Evolutionary conservation across 2,888 invertebrate species (phyloP), one percentile per base, ranked within the genome.

Genomic region (Cerceris ruficornis): DNA sequence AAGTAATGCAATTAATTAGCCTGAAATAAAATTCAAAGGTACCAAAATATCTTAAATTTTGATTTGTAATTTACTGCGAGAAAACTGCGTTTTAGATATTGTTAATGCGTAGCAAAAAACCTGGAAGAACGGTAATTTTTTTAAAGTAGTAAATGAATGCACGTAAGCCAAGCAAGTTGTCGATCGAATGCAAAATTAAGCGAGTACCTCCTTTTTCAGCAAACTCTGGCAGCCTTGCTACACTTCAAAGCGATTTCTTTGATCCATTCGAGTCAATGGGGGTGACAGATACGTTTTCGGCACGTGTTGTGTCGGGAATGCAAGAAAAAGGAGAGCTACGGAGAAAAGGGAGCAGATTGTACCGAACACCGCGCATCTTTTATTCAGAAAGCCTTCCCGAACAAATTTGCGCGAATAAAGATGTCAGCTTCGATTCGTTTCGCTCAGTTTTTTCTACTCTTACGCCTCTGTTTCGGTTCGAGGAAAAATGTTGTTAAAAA

Each of bases 341-440:
- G 2, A 54, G 17, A 59, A 59, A 66, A n/a, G 54, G 14, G n/a
- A n/a, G 14, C 54, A 13, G 50, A 41, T 14, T 41, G 46, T n/a
- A 17, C 50, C 52, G 13, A 55, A 46, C 43, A 39, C 46, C 17
- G 60, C 62, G 52, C 76, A 76, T 76, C 60, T 77, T 77, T 77
- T 69, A 77, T 77, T 73, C 77, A 77, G 55, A 69, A 69, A 66
- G 66, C 43, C 39, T 54, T 60, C 50, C 15, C 41, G 61, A 46
- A 52, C 50, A 66, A 66, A 61, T 66, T 72, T 55, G 15, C 65
- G 57, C 43, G 52, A 50, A 73, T 77, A 72, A 72, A 77, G 61
- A 61, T 66, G 65, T 72, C 75, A 57, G 43, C 59, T 14, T 14
- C 13, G 61, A 17, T 41, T 57, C 42, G n/a, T 59, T 6, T 42